A percentile compares a stretch with the other conserved stretches of the same genome.
These are phyloP conservation scores for Darevskia nairensis DNA, from an alignment of 2,797 vertebrate species.

Conservation along the genomic window DNA sequence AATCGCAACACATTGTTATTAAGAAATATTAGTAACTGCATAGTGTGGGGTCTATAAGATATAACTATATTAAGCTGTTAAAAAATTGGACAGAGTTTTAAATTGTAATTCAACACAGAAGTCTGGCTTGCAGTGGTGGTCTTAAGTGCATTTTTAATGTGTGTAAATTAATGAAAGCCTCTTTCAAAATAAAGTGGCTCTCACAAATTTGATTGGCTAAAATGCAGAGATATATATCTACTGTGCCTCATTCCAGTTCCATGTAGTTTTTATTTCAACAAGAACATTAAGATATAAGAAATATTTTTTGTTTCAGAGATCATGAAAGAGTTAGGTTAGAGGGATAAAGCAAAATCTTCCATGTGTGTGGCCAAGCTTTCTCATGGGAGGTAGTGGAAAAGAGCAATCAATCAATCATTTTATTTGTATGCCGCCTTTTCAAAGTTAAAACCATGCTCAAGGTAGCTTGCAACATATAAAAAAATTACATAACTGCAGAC, in stretches of 20 bases:
- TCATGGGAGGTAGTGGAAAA: slow-evolving; percentile 52
- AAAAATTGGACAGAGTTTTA: slow-evolving; percentile 45
- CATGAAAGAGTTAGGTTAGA: slow-evolving; percentile 59
- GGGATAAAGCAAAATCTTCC: slow-evolving; percentile 47
- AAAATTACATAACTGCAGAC: too few species aligned
- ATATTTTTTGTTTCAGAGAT: slow-evolving; percentile 45
- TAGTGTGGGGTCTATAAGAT: slow-evolving; percentile 19
- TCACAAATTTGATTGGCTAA: slow-evolving; percentile 46
- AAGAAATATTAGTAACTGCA: slow-evolving; percentile 43
- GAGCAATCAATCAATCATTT: slow-evolving; percentile 6
- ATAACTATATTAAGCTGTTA: slow-evolving; percentile 35
- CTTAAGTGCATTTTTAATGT: slow-evolving; percentile 52
- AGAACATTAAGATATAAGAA: slow-evolving; percentile 63
- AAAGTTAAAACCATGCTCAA: too few species aligned
- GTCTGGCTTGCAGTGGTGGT: slow-evolving; percentile 41
- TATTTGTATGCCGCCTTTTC: too few species aligned
- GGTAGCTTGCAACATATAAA: too few species aligned
- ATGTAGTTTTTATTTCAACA: slow-evolving; percentile 43
- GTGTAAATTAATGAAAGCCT: not conserved
- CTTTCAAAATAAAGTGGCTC: slow-evolving; percentile 44
- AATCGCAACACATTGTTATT: slow-evolving; percentile 16
- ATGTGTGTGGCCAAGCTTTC: slow-evolving; percentile 54
- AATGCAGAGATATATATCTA: slow-evolving; percentile 43
- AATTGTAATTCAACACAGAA: not conserved
- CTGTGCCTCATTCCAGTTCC: slow-evolving; percentile 46